Percentiles rank a stretch among this genome's conserved stretches.
Conservation (phyloP, 2,888 invertebrate species). For the Cephonodes hylas region DNA sequence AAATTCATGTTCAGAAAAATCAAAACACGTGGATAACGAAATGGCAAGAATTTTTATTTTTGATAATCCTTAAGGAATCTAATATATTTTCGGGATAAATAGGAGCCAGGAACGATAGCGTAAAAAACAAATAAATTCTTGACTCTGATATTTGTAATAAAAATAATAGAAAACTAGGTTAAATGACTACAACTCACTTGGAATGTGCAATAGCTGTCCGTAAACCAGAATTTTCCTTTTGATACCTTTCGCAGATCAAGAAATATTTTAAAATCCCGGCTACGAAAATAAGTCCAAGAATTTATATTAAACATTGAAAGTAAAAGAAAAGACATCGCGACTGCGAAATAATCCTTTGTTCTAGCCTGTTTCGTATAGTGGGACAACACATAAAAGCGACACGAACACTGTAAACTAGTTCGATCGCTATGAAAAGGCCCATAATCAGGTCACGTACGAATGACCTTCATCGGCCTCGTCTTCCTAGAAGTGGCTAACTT, state of each 20-base stretch:
- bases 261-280: neutral
- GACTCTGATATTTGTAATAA: too few species aligned
- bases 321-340: neutral
- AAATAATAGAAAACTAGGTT: neutral
- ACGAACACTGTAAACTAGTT: slow-evolving; percentile 30
- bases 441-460: slow-evolving; percentile 52
- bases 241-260: neutral
- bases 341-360: slow-evolving; percentile 33
- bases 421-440: slow-evolving; percentile 44
- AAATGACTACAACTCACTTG: neutral
- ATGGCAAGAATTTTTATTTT: too few species aligned
- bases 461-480: slow-evolving; percentile 41
- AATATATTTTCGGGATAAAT: too few species aligned
- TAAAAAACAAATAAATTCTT: neutral
- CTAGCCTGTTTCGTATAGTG: slow-evolving; percentile 32
- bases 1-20: too few species aligned
- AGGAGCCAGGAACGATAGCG: too few species aligned
- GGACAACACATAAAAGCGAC: slow-evolving; percentile 28
- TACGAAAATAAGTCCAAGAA: neutral
- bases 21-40: too few species aligned
- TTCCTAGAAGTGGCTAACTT: slow-evolving; percentile 34
- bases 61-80: too few species aligned
- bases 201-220: neutral
- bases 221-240: neutral
- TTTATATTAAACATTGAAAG: neutral